Evolutionary conservation across 1,140 invertebrate genomes (phyloP), one percentile per base, ranked within the genome.

Genomic region (Drosophila miranda): DNA sequence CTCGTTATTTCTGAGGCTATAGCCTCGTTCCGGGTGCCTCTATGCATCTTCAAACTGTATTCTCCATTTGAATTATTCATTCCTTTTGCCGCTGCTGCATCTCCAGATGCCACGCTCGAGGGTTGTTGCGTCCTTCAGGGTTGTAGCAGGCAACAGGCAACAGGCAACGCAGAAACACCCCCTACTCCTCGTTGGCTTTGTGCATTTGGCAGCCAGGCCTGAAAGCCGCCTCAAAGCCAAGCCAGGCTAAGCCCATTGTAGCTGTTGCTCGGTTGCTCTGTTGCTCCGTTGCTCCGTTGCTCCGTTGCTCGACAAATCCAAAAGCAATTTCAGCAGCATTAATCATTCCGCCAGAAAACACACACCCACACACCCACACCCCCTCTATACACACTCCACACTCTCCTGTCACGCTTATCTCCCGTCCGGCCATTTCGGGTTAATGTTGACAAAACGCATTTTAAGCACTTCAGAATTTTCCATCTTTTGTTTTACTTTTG

Each of bases 391-490:
- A 14, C 48, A 30, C 6, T 28, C 26, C 26, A 44, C 42, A 9
- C 5, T 38, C 30, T 13, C 5, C 56, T 67, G 64, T 46, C 50
- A 68, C 62, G 51, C 66, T 69, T 69, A 69, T 69, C 66, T 69
- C 16, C 5, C 54, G 55, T 67, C 63, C 55, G 28, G 50, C 62
- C 75, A 49, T 78, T 64, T 70, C 59, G 59, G 70, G 69, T 62
- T 87, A 82, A 87, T 86, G 82, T 86, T 86, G 82, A 86, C 82
- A 86, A 86, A 86, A 86, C 82, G 82, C 75, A 86, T 86, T 86
- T 87, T 87, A 87, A 87, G 82, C 82, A 82, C 83, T 82, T 82
- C 71, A 63, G 70, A 74, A 68, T 69, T 72, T 67, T 75, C 66
- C 71, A 49, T 28, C 23, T 48, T 53, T 61, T 72, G 68, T 69